Evolutionary conservation across 92 coral and sea anemone genomes (phyloP), one percentile per base, ranked within the genome.

Genomic region (Siderastrea siderea): DNA sequence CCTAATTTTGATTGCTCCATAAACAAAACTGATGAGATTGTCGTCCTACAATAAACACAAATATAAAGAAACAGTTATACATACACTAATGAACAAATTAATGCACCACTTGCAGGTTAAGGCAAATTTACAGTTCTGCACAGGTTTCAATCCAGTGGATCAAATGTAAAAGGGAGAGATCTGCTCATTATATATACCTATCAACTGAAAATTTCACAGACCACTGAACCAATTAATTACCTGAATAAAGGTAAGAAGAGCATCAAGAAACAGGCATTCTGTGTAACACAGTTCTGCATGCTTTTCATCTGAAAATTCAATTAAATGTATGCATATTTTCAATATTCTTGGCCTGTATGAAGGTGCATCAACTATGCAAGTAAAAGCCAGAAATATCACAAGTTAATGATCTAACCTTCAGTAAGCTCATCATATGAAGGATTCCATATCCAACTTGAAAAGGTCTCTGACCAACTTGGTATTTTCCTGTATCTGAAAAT

Each of bases 221-320:
- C 12, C 61, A 4, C 12, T 55, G 1, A 11, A 50, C 6, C 11
- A 38, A 55, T 11, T 12, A 44, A 81, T 52, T 77, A 96, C 99
- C 98, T 96, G 96, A 44, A 96, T 96, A 79, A 96, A 96, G 64
- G 98, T 96, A 1, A 96, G 84, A 47, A 96, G 81, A 46, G 98
- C 96, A 71, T 98, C 89, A 88, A 95, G 98, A 47, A 96, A 92
- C 47, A 96, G 86, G 86, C 99, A 93, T 75, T 96, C 99, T 62
- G 98, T 96, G 80, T 96, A 96, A 79, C 99, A 96, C 14, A 96
- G 95, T 71, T 96, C 99, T n/a, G 99, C 99, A 88, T 96, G 99
- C 79, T 94, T 92, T 67, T 96, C 98, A 86, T 93, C 96, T 94
- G 76, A 68, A 80, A 80, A n/a, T 63, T 7, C 5, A 59, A 54